A percentile compares a stretch with the other conserved stretches of the same genome.
phyloP scores from a whole-genome alignment of 1,140 invertebrate species.

The Eufriesea mexicana region DNA sequence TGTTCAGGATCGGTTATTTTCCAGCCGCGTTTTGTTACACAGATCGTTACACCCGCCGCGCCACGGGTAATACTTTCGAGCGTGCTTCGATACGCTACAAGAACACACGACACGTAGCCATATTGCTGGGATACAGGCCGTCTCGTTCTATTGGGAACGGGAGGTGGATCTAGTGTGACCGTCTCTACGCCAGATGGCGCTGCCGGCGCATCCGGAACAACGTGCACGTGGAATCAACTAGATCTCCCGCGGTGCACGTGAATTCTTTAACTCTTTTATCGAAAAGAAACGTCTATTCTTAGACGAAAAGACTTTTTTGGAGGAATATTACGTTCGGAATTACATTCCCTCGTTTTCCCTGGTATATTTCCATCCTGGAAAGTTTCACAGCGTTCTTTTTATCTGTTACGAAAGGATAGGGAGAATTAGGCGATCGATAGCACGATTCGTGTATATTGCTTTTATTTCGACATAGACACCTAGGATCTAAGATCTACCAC shows the following conservation, averaged over 20 bases:
- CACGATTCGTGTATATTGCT: conserved; percentile 18
- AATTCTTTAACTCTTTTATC: not conserved
- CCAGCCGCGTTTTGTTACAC: not conserved
- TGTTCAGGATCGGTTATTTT: not conserved
- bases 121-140: conserved; percentile 28
- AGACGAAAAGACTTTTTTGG: not conserved
- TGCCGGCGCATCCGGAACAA: too few species aligned
- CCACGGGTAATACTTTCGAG: not conserved
- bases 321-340: not conserved
- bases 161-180: not conserved
- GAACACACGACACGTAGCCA: conserved; percentile 39
- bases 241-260: not conserved
- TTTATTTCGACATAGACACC: conserved; percentile 63
- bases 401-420: not conserved
- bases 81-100: not conserved
- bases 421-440: not conserved
- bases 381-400: too few species aligned
- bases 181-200: not conserved
- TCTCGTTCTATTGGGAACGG: conserved; percentile 18
- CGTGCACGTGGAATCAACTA: not conserved
- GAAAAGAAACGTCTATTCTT: not conserved
- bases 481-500: conserved; percentile 49
- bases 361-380: too few species aligned
- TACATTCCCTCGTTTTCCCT: not conserved
- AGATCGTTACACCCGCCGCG: not conserved